Evolutionary conservation across 2,113 vertebrate species (phyloP).

Genomic region (Potamarius usumacintae): DNA sequence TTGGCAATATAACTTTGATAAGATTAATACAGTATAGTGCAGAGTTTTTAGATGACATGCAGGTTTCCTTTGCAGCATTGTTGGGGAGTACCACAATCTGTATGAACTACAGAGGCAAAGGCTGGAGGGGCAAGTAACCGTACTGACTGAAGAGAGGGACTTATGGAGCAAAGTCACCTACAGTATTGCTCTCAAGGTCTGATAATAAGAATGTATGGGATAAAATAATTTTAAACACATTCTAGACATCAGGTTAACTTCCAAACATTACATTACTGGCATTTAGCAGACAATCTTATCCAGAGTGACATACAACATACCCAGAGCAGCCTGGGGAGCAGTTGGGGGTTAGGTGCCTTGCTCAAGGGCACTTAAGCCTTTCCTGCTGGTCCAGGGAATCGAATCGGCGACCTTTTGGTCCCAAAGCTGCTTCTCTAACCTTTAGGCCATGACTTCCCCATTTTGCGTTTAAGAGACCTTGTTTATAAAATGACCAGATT

Average conservation of each 20-base stretch:
- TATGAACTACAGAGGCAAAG: conserved; percentile 79
- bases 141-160: conserved; percentile 77
- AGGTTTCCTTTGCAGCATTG: conserved; percentile 67
- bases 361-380: too few species aligned
- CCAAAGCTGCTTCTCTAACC: too few species aligned
- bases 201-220: background rate
- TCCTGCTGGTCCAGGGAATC: too few species aligned
- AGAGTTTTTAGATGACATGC: background rate
- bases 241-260: background rate
- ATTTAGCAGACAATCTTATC: too few species aligned
- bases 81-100: conserved; percentile 80
- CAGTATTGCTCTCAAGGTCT: conserved; percentile 80
- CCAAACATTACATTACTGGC: background rate
- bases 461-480: background rate
- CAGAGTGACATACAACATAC: too few species aligned
- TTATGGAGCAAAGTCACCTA: conserved; percentile 76
- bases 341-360: too few species aligned
- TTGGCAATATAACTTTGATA: background rate
- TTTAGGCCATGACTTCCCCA: too few species aligned
- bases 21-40: background rate
- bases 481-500: background rate
- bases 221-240: background rate
- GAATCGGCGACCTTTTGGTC: too few species aligned
- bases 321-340: too few species aligned
- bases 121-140: conserved; percentile 75